Evolutionary conservation across 2,113 vertebrate species (phyloP), one percentile per base, ranked within the genome.

Genomic region (Halichoeres trimaculatus): DNA sequence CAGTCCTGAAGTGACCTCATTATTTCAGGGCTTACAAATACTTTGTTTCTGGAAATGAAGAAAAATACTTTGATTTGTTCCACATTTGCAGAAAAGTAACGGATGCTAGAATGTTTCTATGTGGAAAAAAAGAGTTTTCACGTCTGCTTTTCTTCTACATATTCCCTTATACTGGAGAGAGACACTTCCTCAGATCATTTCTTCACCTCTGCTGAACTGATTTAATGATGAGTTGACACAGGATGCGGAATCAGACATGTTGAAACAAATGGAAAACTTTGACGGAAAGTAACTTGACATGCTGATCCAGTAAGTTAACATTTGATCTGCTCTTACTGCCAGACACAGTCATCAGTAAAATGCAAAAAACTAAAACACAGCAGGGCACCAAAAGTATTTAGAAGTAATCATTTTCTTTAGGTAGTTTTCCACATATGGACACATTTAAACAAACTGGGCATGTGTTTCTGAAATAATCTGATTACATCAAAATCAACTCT

Each of bases 1-100:
- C 7, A 1, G 23, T 47, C 12, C 40, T 41, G 34, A 73, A 64
- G n/a, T 38, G n/a, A 55, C 34, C 23, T 57, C 36, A 70, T 80
- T 71, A 50, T 64, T 26, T 57, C 14, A 4, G 5, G 24, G 30
- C 26, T 13, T 50, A 11, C 4, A 41, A 34, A 41, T 34, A 20
- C 5, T 8, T 66, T 48, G 12, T 16, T 48, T 1, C 3, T 4
- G 17, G 12, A 41, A 22, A 57, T 45, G 43, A 26, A 23, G 5
- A 30, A 16, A 53, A 53, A 26, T 12, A 53, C 47, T 50, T 53
- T 48, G 41, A 5, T 43, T 30, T n/a, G n/a, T n/a, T 4, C 30
- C 3, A 30, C 6, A 30, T 30, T 30, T 30, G 30, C 30, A 30
- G 30, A 30, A 30, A 30, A 30, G 30, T 30, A 6, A 30, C 3